These are phyloP conservation scores for Onthophagus sagittarius DNA, from an alignment of 2,888 invertebrate species.

Conservation along the genomic window DNA sequence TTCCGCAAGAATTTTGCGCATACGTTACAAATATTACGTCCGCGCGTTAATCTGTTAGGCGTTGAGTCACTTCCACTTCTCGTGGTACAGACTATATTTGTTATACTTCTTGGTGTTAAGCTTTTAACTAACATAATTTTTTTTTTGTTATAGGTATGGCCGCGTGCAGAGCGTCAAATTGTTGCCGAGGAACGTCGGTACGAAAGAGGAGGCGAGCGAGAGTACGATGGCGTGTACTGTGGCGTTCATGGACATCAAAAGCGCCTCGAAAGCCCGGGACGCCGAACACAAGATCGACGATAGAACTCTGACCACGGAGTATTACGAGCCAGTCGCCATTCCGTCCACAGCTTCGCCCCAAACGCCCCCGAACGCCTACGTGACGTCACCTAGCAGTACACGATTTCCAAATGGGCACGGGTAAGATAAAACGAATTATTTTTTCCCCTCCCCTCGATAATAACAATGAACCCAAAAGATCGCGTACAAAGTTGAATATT, in stretches of 20 bases:
- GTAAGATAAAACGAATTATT: slow-evolving; percentile 43
- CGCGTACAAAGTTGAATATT: no score
- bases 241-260: slow-evolving; percentile 96
- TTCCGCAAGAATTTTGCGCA: no score
- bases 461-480: no score
- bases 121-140: no score
- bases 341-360: slow-evolving; percentile 54
- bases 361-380: slow-evolving; percentile 54
- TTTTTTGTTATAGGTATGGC: slow-evolving; percentile 71
- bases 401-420: slow-evolving; percentile 54
- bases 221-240: slow-evolving; percentile 79
- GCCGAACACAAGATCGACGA: slow-evolving; percentile 87
- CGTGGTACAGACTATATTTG: no score
- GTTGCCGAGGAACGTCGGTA: slow-evolving; percentile 59
- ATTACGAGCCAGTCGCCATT: slow-evolving; percentile 82
- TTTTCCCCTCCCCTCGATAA: no score
- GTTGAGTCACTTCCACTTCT: no score
- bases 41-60: no score
- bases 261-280: slow-evolving; percentile 88
- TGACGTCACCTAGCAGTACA: slow-evolving; percentile 57
- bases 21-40: no score
- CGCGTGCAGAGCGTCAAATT: slow-evolving; percentile 96
- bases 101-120: no score
- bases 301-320: slow-evolving; percentile 82
- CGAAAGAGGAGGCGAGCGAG: slow-evolving; percentile 54